phyloP scores from a whole-genome alignment of 2,113 vertebrate species.

The Eurypyga helias region DNA sequence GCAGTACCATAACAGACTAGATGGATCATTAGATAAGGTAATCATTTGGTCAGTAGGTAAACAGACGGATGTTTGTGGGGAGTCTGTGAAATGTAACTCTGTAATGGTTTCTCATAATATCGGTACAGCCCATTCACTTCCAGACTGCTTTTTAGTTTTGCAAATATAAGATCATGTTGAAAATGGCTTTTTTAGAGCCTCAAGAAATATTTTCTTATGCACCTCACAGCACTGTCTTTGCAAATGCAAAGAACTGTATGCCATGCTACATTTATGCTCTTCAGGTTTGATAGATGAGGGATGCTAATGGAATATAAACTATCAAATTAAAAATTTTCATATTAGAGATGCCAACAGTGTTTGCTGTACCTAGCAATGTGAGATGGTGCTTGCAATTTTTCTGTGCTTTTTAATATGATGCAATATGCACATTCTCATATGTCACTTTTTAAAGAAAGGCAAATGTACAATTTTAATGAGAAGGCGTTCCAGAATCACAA shows the following conservation, averaged over 20 bases:
- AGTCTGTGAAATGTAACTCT: neutral
- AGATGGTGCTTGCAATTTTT: slow-evolving; percentile 48
- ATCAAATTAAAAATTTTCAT: slow-evolving; percentile 72
- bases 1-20: neutral
- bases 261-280: slow-evolving; percentile 57
- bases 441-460: neutral
- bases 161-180: neutral
- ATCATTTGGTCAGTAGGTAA: neutral
- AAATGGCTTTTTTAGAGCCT: neutral
- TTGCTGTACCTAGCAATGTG: slow-evolving; percentile 57
- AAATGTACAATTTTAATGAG: neutral
- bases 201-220: slow-evolving; percentile 45
- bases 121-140: neutral
- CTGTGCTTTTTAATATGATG: slow-evolving; percentile 16
- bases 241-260: slow-evolving; percentile 42
- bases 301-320: slow-evolving; percentile 75
- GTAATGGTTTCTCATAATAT: neutral
- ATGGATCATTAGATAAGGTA: slow-evolving; percentile 24
- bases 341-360: slow-evolving; percentile 23
- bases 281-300: slow-evolving; percentile 62
- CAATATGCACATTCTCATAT: neutral
- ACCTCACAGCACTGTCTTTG: neutral
- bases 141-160: neutral
- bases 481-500: neutral
- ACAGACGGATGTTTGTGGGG: neutral